Base-by-base conservation (phyloP, 2,888 invertebrate genomes). In the Eudasyphora cyanicolor region DNA sequence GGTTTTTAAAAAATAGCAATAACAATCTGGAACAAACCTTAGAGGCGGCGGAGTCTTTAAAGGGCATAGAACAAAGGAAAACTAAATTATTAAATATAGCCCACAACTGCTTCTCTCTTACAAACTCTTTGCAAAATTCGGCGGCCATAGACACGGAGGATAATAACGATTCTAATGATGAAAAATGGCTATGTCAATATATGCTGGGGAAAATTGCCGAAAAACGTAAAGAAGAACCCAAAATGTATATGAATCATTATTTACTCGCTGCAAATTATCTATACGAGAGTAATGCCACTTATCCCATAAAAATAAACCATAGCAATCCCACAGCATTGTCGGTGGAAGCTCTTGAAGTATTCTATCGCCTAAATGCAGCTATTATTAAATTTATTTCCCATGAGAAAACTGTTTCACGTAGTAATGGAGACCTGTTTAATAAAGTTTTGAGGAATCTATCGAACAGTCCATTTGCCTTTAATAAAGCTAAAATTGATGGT, bases 191-290 rank as follows among this genome's bases (percentile, higher is more conserved):
- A 42, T 95, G 97, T 89, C 97, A 97, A 91, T 98, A 98, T 89
- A 98, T 98, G 96, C 93, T 98, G n/a, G 98, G 98, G 0, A 99
- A 99, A 94, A 96, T 98, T 74, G 95, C 96, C 0, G 98, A 98
- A 91, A 99, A 98, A 89, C 94, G 95, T 81, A 95, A 95, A 86
- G 95, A 95, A 85, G 94, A 95, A 78, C 96, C 97, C 0, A 93
- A 94, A 14, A 93, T 95, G 27, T 97, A 95, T 91, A 93, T 98
- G 62, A 94, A 95, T 86, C 96, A 96, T 92, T 98, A 98, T 90
- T 93, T 95, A 88, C 94, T 95, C 91, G 96, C 98, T 4, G 94
- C 95, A 17, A 94, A 95, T 88, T 94, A 95, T 89, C 93, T 98
- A 17, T 94, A 96, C 87, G 95, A 96, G 91, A 95, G 96, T 86